These are phyloP conservation scores for Littorina saxatilis DNA, from an alignment of 1,140 invertebrate species.

Conservation along the genomic window DNA sequence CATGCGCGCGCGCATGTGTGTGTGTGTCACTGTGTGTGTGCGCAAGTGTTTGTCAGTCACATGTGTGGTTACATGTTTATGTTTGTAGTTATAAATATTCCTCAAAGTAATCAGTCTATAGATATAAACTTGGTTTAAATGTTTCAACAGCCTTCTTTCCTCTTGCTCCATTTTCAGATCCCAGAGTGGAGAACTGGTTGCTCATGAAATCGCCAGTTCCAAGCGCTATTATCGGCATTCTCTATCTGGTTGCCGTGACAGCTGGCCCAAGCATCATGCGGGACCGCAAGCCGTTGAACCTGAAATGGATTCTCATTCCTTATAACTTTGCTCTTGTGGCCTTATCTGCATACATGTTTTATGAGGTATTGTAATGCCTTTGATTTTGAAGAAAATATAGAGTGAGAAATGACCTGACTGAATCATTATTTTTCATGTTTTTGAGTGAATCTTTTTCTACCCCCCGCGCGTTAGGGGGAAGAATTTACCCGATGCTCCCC, in stretches of 20 bases:
- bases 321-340: slow-evolving; percentile 90
- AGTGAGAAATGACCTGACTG: too few relatives aligned
- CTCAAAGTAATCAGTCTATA: too few relatives aligned
- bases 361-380: slow-evolving; percentile 78
- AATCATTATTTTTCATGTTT: neutral
- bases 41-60: too few relatives aligned
- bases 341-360: slow-evolving; percentile 90
- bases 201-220: slow-evolving; percentile 93
- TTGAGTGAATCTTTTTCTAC: too few relatives aligned
- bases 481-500: too few relatives aligned
- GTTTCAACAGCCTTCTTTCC: too few relatives aligned
- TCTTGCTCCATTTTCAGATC: slow-evolving; percentile 49
- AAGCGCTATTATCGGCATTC: slow-evolving; percentile 86
- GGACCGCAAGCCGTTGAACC: slow-evolving; percentile 84
- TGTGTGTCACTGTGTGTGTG: too few relatives aligned
- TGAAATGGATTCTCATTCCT: slow-evolving; percentile 85
- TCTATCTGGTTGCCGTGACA: slow-evolving; percentile 88
- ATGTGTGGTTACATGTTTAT: too few relatives aligned
- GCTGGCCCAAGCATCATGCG: slow-evolving; percentile 88
- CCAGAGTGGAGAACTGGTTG: slow-evolving; percentile 88
- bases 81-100: too few relatives aligned
- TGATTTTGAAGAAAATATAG: neutral
- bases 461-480: too few relatives aligned
- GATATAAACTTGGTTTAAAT: too few relatives aligned
- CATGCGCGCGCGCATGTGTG: too few relatives aligned